Conservation (phyloP, 2,797 vertebrate species). For the Vireo griseus region DNA sequence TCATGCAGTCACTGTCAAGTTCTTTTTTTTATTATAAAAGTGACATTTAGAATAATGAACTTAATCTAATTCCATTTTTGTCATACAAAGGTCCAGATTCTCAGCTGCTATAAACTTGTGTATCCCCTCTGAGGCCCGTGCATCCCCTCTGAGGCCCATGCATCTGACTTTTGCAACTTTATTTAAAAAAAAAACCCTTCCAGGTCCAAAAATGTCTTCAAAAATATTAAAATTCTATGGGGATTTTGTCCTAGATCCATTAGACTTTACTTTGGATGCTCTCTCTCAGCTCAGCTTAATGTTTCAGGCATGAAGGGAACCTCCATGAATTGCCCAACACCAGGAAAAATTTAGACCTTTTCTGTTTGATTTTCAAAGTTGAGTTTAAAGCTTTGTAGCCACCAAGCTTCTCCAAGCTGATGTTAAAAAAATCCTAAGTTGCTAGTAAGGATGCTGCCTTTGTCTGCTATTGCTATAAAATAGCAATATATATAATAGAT, state of each 20-base stretch:
- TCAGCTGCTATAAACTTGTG: background rate
- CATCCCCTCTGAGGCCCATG: background rate
- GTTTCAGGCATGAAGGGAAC: background rate
- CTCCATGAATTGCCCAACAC: background rate
- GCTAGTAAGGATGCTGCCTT: background rate
- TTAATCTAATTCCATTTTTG: constrained; percentile 24
- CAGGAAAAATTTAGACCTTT: background rate
- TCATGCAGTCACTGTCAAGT: background rate
- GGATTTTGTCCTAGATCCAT: background rate
- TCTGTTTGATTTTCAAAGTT: background rate
- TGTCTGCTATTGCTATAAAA: background rate
- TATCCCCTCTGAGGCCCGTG: background rate
- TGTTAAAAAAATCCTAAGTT: background rate
- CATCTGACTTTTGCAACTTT: background rate
- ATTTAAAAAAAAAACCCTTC: background rate
- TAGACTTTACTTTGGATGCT: background rate
- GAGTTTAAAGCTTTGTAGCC: background rate
- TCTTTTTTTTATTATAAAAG: constrained; percentile 5
- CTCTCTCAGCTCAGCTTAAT: background rate
- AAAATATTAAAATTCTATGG: background rate
- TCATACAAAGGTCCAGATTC: background rate
- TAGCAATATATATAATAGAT: no score
- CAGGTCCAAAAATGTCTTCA: background rate
- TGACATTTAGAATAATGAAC: constrained; percentile 41
- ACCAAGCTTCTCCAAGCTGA: background rate